These are phyloP conservation scores for Agonopterix alstromeriana DNA, from an alignment of 2,888 invertebrate genomes.

Conservation along the genomic window DNA sequence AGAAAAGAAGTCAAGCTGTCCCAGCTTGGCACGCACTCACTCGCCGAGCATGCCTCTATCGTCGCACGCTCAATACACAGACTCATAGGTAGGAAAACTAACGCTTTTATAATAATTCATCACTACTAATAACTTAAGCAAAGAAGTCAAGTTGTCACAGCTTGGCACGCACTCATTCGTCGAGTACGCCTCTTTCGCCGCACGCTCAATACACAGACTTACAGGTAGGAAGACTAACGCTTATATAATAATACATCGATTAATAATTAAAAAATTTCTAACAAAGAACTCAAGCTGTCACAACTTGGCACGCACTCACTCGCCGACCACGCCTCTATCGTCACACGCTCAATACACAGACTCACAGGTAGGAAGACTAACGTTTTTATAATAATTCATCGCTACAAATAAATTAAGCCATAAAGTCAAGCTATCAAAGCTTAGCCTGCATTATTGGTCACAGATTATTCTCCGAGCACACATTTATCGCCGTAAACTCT, in stretches of 20 bases:
- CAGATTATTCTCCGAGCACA: too few relatives aligned
- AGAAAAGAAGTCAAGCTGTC: neutral
- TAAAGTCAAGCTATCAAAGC: too few relatives aligned
- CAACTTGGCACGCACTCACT: conserved; percentile 49
- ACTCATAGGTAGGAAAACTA: conserved; percentile 47
- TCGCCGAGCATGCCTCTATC: conserved; percentile 21
- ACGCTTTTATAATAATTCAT: neutral
- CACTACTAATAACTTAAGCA: neutral
- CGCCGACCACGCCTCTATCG: conserved; percentile 49
- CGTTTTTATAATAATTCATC: neutral
- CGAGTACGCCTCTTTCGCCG: conserved; percentile 46
- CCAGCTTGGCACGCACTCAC: too few relatives aligned
- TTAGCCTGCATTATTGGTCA: too few relatives aligned
- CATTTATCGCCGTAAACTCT: conserved; percentile 46
- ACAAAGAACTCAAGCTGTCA: conserved; percentile 50
- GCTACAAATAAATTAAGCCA: neutral
- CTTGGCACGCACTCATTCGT: conserved; percentile 48
- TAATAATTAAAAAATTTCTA: neutral
- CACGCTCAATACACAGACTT: conserved; percentile 50
- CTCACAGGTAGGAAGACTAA: conserved; percentile 43
- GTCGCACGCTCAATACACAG: conserved; percentile 47
- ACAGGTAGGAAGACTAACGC: conserved; percentile 35
- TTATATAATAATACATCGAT: too few relatives aligned
- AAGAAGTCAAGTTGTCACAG: conserved; percentile 57
- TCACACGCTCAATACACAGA: conserved; percentile 51